A percentile compares a stretch with the other conserved stretches of the same genome.
Evolutionary conservation across 2,888 invertebrate species (phyloP).

Genomic region (Stenoptilia bipunctidactyla): DNA sequence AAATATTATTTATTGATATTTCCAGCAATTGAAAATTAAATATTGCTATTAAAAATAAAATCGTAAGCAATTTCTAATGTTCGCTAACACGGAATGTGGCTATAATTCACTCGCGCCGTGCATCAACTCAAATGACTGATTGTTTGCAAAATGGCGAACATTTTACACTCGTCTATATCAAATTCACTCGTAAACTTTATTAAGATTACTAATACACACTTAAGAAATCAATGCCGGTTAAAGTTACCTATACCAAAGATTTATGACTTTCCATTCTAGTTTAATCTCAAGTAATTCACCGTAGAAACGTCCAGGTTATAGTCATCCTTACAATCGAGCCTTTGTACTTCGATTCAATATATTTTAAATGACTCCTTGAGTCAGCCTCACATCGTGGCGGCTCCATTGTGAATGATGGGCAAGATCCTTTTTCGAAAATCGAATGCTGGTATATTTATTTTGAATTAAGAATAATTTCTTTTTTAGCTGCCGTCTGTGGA

Average conservation of each 20-base stretch:
- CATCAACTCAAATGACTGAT: conserved; percentile 28
- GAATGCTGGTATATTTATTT: conserved; percentile 35
- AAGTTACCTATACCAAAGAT: conserved; percentile 32
- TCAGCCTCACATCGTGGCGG: conserved; percentile 40
- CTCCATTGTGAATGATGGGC: conserved; percentile 53
- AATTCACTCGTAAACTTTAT: conserved; percentile 52
- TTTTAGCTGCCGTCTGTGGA: conserved; percentile 57
- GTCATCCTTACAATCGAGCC: conserved; percentile 50
- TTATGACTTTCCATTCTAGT: conserved; percentile 26
- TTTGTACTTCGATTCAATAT: conserved; percentile 60
- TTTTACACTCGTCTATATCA: conserved; percentile 28
- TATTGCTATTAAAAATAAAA: too few species aligned
- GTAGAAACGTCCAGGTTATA: conserved; percentile 57
- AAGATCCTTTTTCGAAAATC: conserved; percentile 42
- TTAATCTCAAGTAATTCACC: conserved; percentile 51
- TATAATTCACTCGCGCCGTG: conserved; percentile 33
- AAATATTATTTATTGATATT: too few species aligned
- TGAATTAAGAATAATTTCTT: conserved; percentile 65
- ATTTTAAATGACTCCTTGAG: conserved; percentile 61
- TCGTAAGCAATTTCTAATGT: too few species aligned
- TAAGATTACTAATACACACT: conserved; percentile 49
- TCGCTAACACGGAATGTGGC: conserved; percentile 22
- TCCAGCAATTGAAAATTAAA: too few species aligned
- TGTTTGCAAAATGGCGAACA: conserved; percentile 30
- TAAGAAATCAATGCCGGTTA: conserved; percentile 50